Percentiles rank a stretch among this genome's conserved stretches.
Evolutionary conservation across 1,140 invertebrate genomes (phyloP).

Genomic region (Melitaea cinxia): DNA sequence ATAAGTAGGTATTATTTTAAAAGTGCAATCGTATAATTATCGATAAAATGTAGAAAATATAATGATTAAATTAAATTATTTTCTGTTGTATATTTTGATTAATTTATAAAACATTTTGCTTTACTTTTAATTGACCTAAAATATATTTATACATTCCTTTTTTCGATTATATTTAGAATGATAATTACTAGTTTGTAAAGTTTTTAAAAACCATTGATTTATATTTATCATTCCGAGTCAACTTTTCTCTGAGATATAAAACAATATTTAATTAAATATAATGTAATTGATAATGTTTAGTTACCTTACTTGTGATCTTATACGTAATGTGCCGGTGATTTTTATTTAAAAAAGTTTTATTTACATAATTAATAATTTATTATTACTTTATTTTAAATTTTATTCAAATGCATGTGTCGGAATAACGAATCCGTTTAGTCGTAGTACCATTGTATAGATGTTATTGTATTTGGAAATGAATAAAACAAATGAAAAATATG

Average conservation of each 20-base stretch:
- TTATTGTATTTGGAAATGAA: constrained; percentile 80
- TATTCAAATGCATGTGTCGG: constrained; percentile 70
- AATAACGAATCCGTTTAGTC: constrained; percentile 70
- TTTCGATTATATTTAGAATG: too few species aligned
- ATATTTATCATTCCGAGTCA: constrained; percentile 6
- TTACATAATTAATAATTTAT: constrained; percentile 42
- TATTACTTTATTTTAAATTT: constrained; percentile 44
- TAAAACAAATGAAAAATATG: constrained; percentile 64
- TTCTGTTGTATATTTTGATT: constrained; percentile 31
- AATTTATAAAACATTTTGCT: not conserved
- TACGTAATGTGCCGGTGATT: constrained; percentile 42
- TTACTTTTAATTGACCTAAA: not conserved
- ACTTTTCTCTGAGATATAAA: not conserved
- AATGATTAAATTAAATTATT: constrained; percentile 29
- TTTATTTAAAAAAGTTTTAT: constrained; percentile 42
- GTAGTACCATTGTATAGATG: constrained; percentile 79
- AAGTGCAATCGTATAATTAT: constrained; percentile 73
- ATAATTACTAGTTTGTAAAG: too few species aligned
- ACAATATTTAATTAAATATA: constrained; percentile 1
- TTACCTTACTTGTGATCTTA: constrained; percentile 56
- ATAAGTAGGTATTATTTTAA: constrained; percentile 59
- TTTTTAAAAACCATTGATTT: not conserved
- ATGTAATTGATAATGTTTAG: constrained; percentile 26
- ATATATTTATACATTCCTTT: too few species aligned
- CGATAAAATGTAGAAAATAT: constrained; percentile 49